These are phyloP conservation scores for Melanchra persicariae DNA, from an alignment of 2,888 invertebrate species.

Conservation along the genomic window DNA sequence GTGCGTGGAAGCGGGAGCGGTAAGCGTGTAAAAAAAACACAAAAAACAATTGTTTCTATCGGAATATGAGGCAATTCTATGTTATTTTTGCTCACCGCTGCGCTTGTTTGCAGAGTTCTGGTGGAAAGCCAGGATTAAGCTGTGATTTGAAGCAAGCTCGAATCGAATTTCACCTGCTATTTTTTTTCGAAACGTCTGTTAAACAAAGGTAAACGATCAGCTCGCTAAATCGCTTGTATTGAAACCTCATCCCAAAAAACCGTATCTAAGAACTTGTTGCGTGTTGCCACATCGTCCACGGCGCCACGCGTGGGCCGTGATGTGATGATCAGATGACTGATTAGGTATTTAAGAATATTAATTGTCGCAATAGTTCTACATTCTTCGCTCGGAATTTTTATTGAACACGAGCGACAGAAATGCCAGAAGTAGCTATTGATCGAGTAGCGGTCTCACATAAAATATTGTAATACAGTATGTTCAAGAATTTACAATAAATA, in stretches of 20 bases:
- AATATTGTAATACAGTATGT: slow-evolving; percentile 27
- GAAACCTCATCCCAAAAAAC: slow-evolving; percentile 57
- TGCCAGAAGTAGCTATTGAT: slow-evolving; percentile 55
- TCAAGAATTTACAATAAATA: slow-evolving; percentile 5
- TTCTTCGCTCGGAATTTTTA: slow-evolving; percentile 77
- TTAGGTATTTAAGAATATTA: slow-evolving; percentile 88
- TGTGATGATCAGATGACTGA: slow-evolving; percentile 87
- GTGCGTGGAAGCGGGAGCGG: slow-evolving; percentile 11
- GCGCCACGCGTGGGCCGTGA: slow-evolving; percentile 85
- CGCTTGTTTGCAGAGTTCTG: not conserved
- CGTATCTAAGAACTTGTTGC: slow-evolving; percentile 63
- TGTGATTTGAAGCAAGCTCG: not conserved
- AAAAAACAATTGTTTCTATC: not conserved
- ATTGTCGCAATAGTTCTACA: slow-evolving; percentile 83
- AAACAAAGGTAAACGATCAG: slow-evolving; percentile 16
- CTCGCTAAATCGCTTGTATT: slow-evolving; percentile 57
- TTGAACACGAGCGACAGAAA: slow-evolving; percentile 67
- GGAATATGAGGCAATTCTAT: not conserved
- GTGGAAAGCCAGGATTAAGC: not conserved
- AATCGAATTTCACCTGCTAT: slow-evolving; percentile 6
- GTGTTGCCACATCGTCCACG: slow-evolving; percentile 70
- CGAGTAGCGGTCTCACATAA: slow-evolving; percentile 30
- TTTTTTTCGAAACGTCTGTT: slow-evolving; percentile 2
- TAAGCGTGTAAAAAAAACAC: not conserved
- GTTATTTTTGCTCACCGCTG: not conserved